A percentile compares a stretch with the other conserved stretches of the same genome.
These are phyloP conservation scores for Silurus meridionalis DNA, from an alignment of 2,113 vertebrate species.

Conservation along the genomic window DNA sequence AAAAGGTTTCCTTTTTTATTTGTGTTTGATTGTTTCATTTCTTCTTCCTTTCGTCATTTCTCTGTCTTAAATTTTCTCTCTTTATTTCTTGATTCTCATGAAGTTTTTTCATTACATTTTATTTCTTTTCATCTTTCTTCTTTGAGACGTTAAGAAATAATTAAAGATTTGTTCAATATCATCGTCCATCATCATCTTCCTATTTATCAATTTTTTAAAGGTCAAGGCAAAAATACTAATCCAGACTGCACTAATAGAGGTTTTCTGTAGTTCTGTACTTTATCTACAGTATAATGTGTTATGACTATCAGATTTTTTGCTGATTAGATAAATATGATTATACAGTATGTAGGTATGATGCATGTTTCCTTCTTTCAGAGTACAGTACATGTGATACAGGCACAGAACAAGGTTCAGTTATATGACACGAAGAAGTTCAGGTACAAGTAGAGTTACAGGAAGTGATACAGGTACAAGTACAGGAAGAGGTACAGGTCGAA, in stretches of 20 bases:
- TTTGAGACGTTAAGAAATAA: too few relatives aligned
- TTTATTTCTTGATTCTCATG: background rate
- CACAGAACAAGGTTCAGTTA: background rate
- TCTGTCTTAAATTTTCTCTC: background rate
- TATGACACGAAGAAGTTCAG: background rate
- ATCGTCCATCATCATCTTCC: too few relatives aligned
- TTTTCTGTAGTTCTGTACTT: background rate
- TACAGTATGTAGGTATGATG: background rate
- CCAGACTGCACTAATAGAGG: background rate
- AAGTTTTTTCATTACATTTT: too few relatives aligned
- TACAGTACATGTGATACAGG: background rate
- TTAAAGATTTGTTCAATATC: too few relatives aligned
- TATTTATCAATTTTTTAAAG: background rate
- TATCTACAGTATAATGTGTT: background rate
- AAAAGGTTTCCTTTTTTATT: background rate
- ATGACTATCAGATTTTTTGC: background rate
- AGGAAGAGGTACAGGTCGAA: too few relatives aligned
- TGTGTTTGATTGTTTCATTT: too few relatives aligned
- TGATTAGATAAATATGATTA: background rate
- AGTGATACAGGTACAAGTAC: background rate
- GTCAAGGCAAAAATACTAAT: slow-evolving; percentile 12
- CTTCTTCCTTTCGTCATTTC: background rate
- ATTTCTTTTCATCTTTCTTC: too few relatives aligned
- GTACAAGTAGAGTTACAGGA: background rate
- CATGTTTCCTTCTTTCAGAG: background rate